phyloP scores from a whole-genome alignment of 2,888 invertebrate genomes.

The Hyalella azteca region DNA sequence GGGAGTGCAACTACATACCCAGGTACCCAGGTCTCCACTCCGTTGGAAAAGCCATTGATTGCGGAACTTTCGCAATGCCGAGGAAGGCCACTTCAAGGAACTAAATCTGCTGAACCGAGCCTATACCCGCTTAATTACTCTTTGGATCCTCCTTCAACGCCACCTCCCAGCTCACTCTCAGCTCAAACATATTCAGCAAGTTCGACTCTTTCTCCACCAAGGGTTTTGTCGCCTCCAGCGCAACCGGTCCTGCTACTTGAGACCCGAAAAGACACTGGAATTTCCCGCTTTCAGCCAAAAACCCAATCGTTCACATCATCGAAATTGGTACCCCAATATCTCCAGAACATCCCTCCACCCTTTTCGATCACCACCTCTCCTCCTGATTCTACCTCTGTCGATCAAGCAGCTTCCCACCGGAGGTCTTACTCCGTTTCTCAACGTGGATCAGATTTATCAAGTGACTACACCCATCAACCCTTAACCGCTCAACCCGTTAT shows the following conservation, averaged over 20 bases:
- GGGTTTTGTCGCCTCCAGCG: background rate
- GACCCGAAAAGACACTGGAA: no score
- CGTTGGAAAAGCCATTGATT: background rate
- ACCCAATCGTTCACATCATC: constrained; percentile 28
- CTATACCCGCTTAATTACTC: background rate
- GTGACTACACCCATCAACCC: background rate
- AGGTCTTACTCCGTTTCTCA: constrained; percentile 31
- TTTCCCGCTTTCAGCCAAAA: background rate
- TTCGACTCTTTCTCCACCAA: background rate
- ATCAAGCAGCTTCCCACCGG: background rate
- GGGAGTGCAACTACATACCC: background rate
- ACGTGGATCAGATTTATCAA: background rate
- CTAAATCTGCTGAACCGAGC: background rate
- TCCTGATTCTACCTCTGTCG: background rate
- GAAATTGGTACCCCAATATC: background rate
- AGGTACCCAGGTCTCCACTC: background rate
- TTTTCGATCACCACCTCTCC: constrained; percentile 7
- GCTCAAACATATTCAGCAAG: background rate
- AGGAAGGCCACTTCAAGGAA: background rate
- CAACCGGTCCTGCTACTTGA: background rate
- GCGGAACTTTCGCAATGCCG: background rate
- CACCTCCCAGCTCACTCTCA: background rate
- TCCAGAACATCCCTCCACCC: constrained; percentile 2
- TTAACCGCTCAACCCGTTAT: background rate
- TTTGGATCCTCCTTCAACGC: background rate